These are phyloP conservation scores for Takifugu ocellatus DNA, from an alignment of 2,797 vertebrate genomes.

Conservation along the genomic window DNA sequence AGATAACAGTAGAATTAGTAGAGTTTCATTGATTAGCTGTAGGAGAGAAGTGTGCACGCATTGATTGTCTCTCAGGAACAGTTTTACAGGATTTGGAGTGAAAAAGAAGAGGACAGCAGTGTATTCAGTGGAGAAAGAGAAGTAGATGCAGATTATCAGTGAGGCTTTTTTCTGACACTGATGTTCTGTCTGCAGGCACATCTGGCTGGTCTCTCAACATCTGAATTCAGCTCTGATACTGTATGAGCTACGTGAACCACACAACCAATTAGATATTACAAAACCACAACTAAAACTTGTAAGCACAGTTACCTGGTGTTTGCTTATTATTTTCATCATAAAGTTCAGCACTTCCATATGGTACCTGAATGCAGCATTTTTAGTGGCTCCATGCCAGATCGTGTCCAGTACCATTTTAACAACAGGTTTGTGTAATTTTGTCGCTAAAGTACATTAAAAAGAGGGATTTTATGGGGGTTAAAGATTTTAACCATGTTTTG, in stretches of 20 bases:
- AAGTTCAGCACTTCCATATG: background rate
- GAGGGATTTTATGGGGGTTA: no score
- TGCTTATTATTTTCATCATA: background rate
- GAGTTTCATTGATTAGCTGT: constrained; percentile 70
- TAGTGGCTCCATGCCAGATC: background rate
- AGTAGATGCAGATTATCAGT: background rate
- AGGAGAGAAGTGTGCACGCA: constrained; percentile 51
- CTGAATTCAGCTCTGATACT: background rate
- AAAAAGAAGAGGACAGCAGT: constrained; percentile 23
- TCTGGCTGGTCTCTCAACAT: constrained; percentile 1
- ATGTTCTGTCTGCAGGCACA: background rate
- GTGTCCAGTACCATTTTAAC: background rate
- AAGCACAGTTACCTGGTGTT: no score
- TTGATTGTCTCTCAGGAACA: constrained; percentile 67
- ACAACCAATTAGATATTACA: background rate
- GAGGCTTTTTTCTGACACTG: constrained; percentile 3
- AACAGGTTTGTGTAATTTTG: background rate
- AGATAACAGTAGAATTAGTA: constrained; percentile 69
- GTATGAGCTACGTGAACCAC: background rate
- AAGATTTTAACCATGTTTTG: no score
- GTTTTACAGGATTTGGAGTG: constrained; percentile 64
- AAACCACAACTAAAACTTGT: no score
- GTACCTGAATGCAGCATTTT: background rate
- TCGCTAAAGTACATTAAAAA: no score
- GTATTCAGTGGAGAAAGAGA: constrained; percentile 9